Base-by-base conservation (phyloP, 2,113 vertebrate species). In the Labeo catla region DNA sequence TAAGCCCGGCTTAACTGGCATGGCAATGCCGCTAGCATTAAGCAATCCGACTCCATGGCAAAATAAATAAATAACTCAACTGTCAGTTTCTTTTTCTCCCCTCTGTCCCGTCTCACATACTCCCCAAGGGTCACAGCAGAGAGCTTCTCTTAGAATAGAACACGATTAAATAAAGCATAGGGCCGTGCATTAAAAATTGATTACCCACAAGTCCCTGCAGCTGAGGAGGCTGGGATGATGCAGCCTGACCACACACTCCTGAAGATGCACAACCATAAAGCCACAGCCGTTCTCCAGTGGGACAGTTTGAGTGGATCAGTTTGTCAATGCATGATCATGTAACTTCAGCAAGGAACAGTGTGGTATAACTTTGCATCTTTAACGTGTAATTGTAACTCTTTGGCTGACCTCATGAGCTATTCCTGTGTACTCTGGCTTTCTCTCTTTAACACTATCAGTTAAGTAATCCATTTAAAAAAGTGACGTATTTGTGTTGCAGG, bases 121-220 rank as follows among this genome's bases (percentile, higher is more conserved):
- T 49, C 49, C 54, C 45, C 47, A 13, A 84, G 83, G 57, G 73
- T 50, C 34, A 52, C 88, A 87, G 87, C 91, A 91, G 84, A 72
- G 76, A 91, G 81, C 84, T 73, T 59, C 86, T 89, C 91, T 92
- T 10, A 47, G 92, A 92, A 92, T 86, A 91, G 91, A 90, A 89
- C 65, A 84, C 90, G 90, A 94, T 94, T 93, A 92, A 93, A 93
- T 92, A 94, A 92, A 94, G 92, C 94, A 94, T 91, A 93, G 87
- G 74, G 84, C 81, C 77, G 66, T 85, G 77, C 89, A 93, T 93
- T 91, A 93, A 92, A 93, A 80, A 91, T 93, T 84, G 73, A 91
- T 86, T 39, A 80, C 28, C 49, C 50, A 83, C 43, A 63, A 61
- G 85, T 65, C 70, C 57, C 57, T 34, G 59, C 15, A 36, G 49